phyloP scores from a whole-genome alignment of 2,888 invertebrate species.

The Rotaria magnacalcarata region DNA sequence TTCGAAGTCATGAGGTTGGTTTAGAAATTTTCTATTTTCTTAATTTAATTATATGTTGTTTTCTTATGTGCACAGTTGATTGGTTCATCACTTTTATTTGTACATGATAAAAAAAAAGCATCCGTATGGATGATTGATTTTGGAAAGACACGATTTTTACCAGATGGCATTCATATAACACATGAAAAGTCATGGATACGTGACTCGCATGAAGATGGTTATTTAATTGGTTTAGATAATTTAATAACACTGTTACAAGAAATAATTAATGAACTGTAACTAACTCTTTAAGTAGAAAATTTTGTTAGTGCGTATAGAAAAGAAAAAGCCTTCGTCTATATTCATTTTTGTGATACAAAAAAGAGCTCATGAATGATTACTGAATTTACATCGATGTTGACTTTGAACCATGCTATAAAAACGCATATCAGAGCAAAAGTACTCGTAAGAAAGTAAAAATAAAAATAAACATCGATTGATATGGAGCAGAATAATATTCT shows the following conservation, averaged over 20 bases:
- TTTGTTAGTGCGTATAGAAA: not conserved
- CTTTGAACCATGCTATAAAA: no score
- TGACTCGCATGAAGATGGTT: conserved; percentile 92
- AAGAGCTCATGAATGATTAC: not conserved
- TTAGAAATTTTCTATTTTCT: not conserved
- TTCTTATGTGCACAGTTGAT: conserved; percentile 52
- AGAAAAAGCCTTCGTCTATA: not conserved
- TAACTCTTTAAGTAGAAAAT: not conserved
- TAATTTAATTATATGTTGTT: not conserved
- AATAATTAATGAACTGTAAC: not conserved
- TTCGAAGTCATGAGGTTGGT: conserved; percentile 44
- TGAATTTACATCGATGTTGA: no score
- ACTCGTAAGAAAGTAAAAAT: not conserved
- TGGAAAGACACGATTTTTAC: conserved; percentile 57
- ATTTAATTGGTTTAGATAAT: conserved; percentile 83
- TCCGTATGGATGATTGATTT: conserved; percentile 60
- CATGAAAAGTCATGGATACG: conserved; percentile 79
- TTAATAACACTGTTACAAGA: conserved; percentile 73
- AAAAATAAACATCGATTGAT: not conserved
- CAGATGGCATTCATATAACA: conserved; percentile 68
- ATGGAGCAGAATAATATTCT: no score
- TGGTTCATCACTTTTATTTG: conserved; percentile 58
- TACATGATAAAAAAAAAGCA: conserved; percentile 55
- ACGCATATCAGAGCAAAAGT: no score
- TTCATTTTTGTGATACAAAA: not conserved